Percentiles rank a stretch among this genome's conserved stretches.
These are phyloP conservation scores for Canis aureus DNA, from an alignment of 2,113 vertebrate genomes.

Conservation along the genomic window DNA sequence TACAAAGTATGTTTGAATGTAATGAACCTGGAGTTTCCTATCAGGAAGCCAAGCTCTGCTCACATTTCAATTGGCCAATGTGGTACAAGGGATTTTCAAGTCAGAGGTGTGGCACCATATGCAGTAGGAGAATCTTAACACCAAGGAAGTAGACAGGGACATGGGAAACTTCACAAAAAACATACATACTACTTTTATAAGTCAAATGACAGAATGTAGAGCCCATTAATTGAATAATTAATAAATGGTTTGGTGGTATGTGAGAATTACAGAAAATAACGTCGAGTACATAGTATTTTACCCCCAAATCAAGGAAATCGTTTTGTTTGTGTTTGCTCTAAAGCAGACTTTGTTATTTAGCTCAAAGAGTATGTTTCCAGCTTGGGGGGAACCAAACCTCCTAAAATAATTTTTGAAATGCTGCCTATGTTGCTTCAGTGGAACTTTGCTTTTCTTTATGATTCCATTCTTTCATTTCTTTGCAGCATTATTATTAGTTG, in stretches of 20 bases:
- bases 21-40: background rate
- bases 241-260: background rate
- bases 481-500: slow-evolving; percentile 31
- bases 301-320: background rate
- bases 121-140: background rate
- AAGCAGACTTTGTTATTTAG: slow-evolving; percentile 28
- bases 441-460: slow-evolving; percentile 38
- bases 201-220: background rate
- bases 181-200: background rate
- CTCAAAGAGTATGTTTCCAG: background rate
- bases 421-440: background rate
- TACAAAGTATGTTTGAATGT: background rate
- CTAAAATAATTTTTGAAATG: slow-evolving; percentile 37
- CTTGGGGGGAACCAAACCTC: background rate
- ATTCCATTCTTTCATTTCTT: background rate
- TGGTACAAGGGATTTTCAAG: background rate
- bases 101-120: background rate
- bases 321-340: slow-evolving; percentile 38
- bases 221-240: background rate
- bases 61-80: background rate
- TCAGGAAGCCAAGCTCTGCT: background rate
- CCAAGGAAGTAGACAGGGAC: background rate
- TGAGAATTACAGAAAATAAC: slow-evolving; percentile 8
- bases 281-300: background rate
- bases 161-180: background rate